Percentiles rank a stretch among this genome's conserved stretches.
These are phyloP conservation scores for Lanius ludovicianus DNA, from an alignment of 2,113 vertebrate genomes.

Conservation along the genomic window DNA sequence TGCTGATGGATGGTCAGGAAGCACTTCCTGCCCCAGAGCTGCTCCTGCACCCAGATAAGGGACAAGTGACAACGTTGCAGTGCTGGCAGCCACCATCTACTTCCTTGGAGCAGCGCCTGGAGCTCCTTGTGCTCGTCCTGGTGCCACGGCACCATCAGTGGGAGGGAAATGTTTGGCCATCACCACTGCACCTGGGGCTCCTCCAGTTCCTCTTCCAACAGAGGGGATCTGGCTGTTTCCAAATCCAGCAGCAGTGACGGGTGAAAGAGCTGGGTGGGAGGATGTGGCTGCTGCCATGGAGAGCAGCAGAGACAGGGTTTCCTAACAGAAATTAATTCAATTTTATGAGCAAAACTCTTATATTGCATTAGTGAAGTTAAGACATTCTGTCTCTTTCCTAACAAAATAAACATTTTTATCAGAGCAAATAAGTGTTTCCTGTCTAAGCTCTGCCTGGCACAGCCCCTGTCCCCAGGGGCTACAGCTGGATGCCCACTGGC, in stretches of 20 bases:
- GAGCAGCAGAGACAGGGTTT: not conserved
- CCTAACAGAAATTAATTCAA: not conserved
- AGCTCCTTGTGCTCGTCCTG: accelerated
- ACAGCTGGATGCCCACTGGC: not conserved
- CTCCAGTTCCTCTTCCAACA: not conserved
- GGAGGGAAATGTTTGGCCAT: not conserved
- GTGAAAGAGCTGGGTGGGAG: not conserved
- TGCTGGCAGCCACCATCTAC: accelerated
- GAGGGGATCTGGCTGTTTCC: not conserved
- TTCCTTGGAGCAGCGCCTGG: not conserved
- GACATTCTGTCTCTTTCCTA: not conserved
- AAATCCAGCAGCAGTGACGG: not conserved
- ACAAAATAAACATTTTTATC: not conserved
- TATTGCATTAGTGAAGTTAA: not conserved
- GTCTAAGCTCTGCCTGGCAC: not conserved
- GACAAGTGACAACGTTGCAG: not conserved
- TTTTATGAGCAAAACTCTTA: not conserved
- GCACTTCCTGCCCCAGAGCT: not conserved
- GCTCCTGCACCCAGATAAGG: accelerated
- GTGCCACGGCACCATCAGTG: accelerated
- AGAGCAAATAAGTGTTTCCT: not conserved
- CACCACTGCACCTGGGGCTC: not conserved
- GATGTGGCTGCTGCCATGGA: not conserved
- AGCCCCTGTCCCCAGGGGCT: not conserved
- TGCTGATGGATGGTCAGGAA: not conserved